Evolutionary conservation across 2,888 invertebrate genomes (phyloP).

Genomic region (Cabera pusaria): DNA sequence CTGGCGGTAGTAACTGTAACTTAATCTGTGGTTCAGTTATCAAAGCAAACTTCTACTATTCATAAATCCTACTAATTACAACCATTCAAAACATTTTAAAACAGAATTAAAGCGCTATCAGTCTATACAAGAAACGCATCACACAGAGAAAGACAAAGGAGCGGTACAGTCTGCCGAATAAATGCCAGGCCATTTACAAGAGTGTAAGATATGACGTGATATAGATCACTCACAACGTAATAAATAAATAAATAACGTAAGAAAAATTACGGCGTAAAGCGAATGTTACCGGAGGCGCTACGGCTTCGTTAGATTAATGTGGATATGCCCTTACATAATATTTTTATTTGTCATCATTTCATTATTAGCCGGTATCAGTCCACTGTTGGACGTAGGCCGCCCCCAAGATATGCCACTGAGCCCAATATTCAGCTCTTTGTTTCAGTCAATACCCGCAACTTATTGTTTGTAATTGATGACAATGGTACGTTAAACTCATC

Average conservation of each 20-base stretch:
- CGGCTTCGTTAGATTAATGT: constrained; percentile 41
- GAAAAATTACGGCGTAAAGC: constrained; percentile 83
- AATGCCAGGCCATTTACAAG: constrained; percentile 80
- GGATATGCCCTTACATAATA: constrained; percentile 47
- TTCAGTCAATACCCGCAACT: no score
- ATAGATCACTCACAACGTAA: constrained; percentile 82
- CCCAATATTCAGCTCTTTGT: no score
- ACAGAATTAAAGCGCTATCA: constrained; percentile 34
- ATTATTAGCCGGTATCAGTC: no score
- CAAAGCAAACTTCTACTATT: no score
- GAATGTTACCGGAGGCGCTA: constrained; percentile 81
- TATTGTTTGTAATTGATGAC: background rate
- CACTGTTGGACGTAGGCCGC: no score
- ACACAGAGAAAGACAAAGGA: constrained; percentile 37
- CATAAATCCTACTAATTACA: constrained; percentile 16
- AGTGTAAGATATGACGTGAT: constrained; percentile 83
- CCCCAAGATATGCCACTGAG: no score
- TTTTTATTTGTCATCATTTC: no score
- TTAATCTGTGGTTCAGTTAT: no score
- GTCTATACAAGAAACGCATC: constrained; percentile 41
- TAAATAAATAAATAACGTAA: constrained; percentile 84
- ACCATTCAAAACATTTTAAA: constrained; percentile 27
- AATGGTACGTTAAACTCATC: background rate
- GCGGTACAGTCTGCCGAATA: constrained; percentile 53
- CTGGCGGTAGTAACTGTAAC: no score